Percentiles rank a stretch among this genome's conserved stretches.
phyloP scores from a whole-genome alignment of 1,140 invertebrate species.

The Medauroidea extradentata region DNA sequence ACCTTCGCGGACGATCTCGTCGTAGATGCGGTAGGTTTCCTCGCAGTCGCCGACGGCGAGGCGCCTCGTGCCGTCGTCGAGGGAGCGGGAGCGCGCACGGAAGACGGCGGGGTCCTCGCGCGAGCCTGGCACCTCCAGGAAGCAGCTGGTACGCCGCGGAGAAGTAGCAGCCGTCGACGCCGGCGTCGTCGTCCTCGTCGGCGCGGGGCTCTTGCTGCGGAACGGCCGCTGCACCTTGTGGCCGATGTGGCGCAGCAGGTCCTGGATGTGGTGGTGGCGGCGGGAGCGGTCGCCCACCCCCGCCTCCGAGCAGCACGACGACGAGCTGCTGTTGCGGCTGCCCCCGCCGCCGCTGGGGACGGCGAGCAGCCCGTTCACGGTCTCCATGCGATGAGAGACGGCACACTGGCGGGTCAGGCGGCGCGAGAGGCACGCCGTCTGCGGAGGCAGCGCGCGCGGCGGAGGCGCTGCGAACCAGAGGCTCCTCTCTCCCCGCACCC shows the following conservation, averaged over 20 bases:
- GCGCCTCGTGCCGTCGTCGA: constrained; percentile 54
- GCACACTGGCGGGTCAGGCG: background rate
- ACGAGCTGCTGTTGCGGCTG: background rate
- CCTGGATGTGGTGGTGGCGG: constrained; percentile 50
- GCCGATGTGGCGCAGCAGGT: constrained; percentile 65
- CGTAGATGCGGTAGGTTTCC: constrained; percentile 74
- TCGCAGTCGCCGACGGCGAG: constrained; percentile 61
- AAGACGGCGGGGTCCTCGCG: constrained; percentile 57
- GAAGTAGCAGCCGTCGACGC: constrained; percentile 44
- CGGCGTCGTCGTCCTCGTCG: constrained; percentile 49
- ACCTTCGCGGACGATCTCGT: constrained; percentile 77
- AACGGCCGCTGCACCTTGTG: constrained; percentile 55
- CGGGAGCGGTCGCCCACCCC: background rate
- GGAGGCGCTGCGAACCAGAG: background rate
- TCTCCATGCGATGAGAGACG: no score
- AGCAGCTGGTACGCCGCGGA: constrained; percentile 29
- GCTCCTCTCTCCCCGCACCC: background rate
- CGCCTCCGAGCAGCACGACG: background rate
- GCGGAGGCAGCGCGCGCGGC: background rate
- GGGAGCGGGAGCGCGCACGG: constrained; percentile 66
- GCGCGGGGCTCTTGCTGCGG: constrained; percentile 31
- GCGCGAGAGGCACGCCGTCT: background rate
- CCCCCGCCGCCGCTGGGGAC: background rate
- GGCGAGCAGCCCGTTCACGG: background rate
- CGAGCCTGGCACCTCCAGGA: constrained; percentile 16